Conservation (phyloP, 1,140 invertebrate species). For the Globodera rostochiensis region DNA sequence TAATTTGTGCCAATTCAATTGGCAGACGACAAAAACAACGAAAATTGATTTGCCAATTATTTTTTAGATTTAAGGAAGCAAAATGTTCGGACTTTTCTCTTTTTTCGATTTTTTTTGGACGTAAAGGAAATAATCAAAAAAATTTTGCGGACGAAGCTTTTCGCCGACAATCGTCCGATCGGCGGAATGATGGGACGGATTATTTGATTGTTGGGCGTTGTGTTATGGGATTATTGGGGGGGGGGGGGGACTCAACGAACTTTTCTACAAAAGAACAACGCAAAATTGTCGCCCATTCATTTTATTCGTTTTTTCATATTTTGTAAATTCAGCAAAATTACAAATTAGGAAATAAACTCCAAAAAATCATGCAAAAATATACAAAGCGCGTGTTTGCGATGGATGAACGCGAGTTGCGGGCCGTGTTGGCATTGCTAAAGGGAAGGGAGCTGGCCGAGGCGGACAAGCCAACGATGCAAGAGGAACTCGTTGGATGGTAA, state of each 20-base stretch:
- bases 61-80: too few species aligned
- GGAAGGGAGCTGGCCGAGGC: constrained; percentile 5
- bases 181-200: too few species aligned
- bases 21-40: not conserved
- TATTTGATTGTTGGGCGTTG: too few species aligned
- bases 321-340: too few species aligned
- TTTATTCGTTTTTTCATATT: not conserved
- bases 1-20: not conserved
- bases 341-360: not conserved
- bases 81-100: too few species aligned
- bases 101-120: too few species aligned
- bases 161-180: not conserved
- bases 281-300: not conserved
- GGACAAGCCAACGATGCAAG: constrained; percentile 29
- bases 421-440: constrained; percentile 23
- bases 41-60: not conserved
- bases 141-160: not conserved
- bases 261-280: too few species aligned
- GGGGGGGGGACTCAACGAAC: too few species aligned
- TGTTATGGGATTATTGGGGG: too few species aligned
- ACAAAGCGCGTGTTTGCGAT: constrained; percentile 33
- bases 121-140: not conserved
- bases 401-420: constrained; percentile 32
- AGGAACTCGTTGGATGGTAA: constrained; percentile 33
- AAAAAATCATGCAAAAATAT: constrained; percentile 30